Evolutionary conservation across 2,888 invertebrate genomes (phyloP).

Genomic region (Sinodicranocentrus sp.): DNA sequence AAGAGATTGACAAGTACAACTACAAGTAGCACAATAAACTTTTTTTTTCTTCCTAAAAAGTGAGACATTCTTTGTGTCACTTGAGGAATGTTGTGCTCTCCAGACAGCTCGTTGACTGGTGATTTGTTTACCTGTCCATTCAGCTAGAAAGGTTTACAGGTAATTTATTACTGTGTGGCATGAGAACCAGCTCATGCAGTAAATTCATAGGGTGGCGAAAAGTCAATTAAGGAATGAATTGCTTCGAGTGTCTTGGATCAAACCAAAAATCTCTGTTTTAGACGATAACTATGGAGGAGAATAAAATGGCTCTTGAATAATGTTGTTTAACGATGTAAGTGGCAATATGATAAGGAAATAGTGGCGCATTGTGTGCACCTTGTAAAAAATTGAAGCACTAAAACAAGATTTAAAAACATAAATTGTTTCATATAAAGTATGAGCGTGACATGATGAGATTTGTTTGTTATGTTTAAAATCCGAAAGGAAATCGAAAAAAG

Average conservation of each 20-base stretch:
- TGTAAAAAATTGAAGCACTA: too few relatives aligned
- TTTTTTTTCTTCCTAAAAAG: constrained; percentile 31
- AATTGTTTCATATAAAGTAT: background rate
- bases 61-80: constrained; percentile 63
- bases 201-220: constrained; percentile 57
- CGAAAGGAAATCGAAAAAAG: constrained; percentile 50
- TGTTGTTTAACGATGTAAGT: too few relatives aligned
- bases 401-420: background rate
- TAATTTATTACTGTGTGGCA: constrained; percentile 49
- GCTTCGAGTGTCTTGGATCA: constrained; percentile 6
- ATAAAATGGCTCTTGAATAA: too few relatives aligned
- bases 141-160: background rate
- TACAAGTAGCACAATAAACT: constrained; percentile 38
- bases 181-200: constrained; percentile 23
- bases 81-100: constrained; percentile 45
- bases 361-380: too few relatives aligned
- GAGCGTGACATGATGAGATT: constrained; percentile 15
- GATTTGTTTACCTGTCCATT: constrained; percentile 58
- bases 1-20: constrained; percentile 28
- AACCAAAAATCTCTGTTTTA: background rate
- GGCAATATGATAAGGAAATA: too few relatives aligned
- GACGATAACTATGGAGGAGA: too few relatives aligned
- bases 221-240: constrained; percentile 63
- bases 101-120: constrained; percentile 51
- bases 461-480: constrained; percentile 33